Percentiles rank a stretch among this genome's conserved stretches.
phyloP scores from a whole-genome alignment of 2,113 vertebrate genomes.

The Arenaria interpres region DNA sequence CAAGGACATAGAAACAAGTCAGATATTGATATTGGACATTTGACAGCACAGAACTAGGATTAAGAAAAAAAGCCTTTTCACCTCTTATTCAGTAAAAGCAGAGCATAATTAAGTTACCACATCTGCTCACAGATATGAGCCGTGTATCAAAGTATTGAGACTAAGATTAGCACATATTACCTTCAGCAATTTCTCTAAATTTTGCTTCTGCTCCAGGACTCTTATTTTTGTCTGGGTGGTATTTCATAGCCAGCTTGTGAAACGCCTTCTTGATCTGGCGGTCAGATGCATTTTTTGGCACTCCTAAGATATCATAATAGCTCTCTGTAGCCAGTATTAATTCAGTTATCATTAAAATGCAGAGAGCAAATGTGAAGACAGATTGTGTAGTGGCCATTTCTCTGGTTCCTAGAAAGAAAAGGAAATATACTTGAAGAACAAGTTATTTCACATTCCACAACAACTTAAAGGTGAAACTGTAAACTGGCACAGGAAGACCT shows the following conservation, averaged over 20 bases:
- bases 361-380: conserved; percentile 85
- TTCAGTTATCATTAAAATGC: conserved; percentile 93
- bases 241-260: conserved; percentile 93
- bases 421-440: background rate
- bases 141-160: background rate
- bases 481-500: background rate
- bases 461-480: background rate
- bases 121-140: background rate
- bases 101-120: background rate
- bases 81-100: background rate
- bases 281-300: conserved; percentile 90
- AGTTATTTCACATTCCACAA: background rate
- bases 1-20: background rate
- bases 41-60: background rate
- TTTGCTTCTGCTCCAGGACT: conserved; percentile 90
- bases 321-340: conserved; percentile 90
- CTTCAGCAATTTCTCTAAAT: conserved; percentile 96
- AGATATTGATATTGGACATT: background rate
- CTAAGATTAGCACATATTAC: conserved; percentile 62
- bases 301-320: conserved; percentile 93
- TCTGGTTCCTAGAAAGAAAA: conserved; percentile 61
- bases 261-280: conserved; percentile 98
- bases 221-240: conserved; percentile 97
- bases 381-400: conserved; percentile 89
- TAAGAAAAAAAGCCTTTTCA: background rate